Evolutionary conservation across 2,888 invertebrate genomes (phyloP).

Genomic region (Barypeithes pellucidus): DNA sequence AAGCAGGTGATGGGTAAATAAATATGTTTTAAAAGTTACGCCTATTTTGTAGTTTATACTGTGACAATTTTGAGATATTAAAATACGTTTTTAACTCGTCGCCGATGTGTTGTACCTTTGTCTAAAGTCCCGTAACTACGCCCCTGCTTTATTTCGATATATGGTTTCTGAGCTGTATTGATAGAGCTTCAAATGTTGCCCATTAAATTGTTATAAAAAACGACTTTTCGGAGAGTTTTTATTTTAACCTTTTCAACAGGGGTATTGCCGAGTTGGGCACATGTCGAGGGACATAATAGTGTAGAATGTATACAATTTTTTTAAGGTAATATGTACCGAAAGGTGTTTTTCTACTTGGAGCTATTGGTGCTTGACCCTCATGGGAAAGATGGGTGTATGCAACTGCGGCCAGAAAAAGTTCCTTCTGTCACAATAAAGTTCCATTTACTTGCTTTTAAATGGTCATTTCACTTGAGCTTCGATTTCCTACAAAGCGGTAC

Average conservation of each 20-base stretch:
- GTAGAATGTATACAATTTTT: no score
- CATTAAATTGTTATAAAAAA: constrained; percentile 67
- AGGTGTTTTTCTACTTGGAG: no score
- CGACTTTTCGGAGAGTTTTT: constrained; percentile 48
- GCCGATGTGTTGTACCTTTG: constrained; percentile 51
- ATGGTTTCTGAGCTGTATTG: constrained; percentile 64
- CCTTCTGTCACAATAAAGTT: no score
- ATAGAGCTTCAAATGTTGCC: constrained; percentile 66
- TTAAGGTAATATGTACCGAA: no score
- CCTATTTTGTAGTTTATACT: constrained; percentile 25
- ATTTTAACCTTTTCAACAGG: constrained; percentile 37
- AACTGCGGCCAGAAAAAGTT: no score
- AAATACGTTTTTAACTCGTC: constrained; percentile 25
- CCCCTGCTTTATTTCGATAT: constrained; percentile 65
- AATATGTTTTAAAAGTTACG: constrained; percentile 10
- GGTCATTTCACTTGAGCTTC: no score
- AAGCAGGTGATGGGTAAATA: constrained; percentile 23
- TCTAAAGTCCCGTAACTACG: constrained; percentile 62
- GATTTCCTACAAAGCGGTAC: no score
- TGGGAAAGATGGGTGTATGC: no score
- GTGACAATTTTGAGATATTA: constrained; percentile 25
- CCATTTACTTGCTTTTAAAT: no score
- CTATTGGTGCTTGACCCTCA: no score
- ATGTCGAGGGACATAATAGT: no score
- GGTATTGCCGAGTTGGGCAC: no score